Evolutionary conservation across 2,113 vertebrate genomes (phyloP).

Genomic region (Crypturellus undulatus): DNA sequence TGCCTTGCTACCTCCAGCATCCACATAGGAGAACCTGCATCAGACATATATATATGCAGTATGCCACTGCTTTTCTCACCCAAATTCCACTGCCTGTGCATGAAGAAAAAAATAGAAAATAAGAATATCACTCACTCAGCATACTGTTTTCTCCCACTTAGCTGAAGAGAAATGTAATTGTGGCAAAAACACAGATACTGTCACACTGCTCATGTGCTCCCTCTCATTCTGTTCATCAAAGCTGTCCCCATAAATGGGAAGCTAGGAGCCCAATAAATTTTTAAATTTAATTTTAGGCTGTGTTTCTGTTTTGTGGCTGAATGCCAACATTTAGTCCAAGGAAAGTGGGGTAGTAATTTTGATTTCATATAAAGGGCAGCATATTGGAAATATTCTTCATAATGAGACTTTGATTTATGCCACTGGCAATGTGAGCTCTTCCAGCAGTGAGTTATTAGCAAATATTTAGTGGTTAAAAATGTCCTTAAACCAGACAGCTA

Average conservation of each 20-base stretch:
- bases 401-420: slow-evolving; percentile 26
- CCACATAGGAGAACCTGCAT: neutral
- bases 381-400: neutral
- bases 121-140: neutral
- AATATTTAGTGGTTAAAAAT: slow-evolving; percentile 35
- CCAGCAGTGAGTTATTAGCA: slow-evolving; percentile 7
- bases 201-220: neutral
- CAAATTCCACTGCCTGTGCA: neutral
- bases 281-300: neutral
- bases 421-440: neutral
- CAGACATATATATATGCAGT: neutral
- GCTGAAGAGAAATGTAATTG: neutral
- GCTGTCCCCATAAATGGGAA: neutral
- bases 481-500: slow-evolving; percentile 10
- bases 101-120: neutral
- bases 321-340: neutral
- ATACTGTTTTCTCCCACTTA: neutral
- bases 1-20: neutral
- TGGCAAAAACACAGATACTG: neutral
- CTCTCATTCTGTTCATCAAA: neutral
- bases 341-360: neutral
- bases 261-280: neutral
- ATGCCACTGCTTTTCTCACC: neutral
- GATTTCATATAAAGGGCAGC: neutral
- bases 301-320: neutral